Base-by-base conservation (phyloP, 1,140 invertebrate species). In the Drosophila sp. region DNA sequence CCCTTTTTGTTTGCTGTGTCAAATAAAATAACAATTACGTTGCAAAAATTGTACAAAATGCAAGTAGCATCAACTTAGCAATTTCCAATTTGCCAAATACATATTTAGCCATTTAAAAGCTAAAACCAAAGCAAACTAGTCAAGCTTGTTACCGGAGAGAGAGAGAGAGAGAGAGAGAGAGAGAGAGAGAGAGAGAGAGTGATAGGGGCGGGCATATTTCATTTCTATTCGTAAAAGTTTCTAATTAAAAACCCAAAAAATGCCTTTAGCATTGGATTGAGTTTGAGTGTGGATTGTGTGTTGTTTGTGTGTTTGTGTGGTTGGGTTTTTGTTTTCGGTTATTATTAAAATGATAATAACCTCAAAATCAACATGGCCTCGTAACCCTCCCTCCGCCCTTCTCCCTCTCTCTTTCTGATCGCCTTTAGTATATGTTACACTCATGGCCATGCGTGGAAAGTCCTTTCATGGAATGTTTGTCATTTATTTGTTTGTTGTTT, bases 261-360 rank as follows among this genome's bases (percentile, higher is more conserved):
- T 79, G 69, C 70, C 57, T 70, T 59, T 67, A 36, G 58, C 48
- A 54, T 40, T 14, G 38, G 36, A 9, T 16, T 34, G 11, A 8
- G 36, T 48, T 18, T 13, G 45, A 27, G 21, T 48, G 9, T 27
- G 45, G 25, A n/a, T n/a, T n/a, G 36, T 38, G 11, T 38, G 9
- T 48, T 27, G 45, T 25, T 21, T 41, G 8, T 72, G 62, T 41
- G 62, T 50, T 38, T 46, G 14, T 36, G 32, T 21, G 21, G 21
- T 21, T 21, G 21, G 41, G 38, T 69, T 73, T 76, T 86, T 79
- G 84, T 78, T 73, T 86, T 61, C 45, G 69, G 81, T 80, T 84
- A 78, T 84, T 86, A 86, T 86, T 80, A 81, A 84, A 84, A 84
- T 86, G 74, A 84, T 86, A 86, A 84, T 84, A 84, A 71, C 81